phyloP scores from a whole-genome alignment of 1,140 invertebrate species.

The Heliothis virescens region DNA sequence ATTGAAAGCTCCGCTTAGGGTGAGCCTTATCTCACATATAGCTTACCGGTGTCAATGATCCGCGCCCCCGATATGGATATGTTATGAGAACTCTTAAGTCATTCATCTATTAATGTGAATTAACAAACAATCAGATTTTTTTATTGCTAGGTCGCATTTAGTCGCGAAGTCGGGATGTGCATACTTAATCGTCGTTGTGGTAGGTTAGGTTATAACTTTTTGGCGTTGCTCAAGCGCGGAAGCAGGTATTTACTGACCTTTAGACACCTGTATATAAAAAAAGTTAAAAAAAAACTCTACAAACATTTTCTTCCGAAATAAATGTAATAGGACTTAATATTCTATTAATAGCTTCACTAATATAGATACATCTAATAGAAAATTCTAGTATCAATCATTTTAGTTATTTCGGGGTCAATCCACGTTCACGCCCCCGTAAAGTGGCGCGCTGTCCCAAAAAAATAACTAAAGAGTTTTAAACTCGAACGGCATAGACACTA shows the following conservation, averaged over 20 bases:
- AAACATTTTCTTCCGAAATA: too few species aligned
- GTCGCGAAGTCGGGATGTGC: background rate
- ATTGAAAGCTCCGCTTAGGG: slow-evolving; percentile 38
- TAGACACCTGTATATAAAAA: too few species aligned
- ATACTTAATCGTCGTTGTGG: background rate
- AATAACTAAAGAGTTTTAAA: background rate
- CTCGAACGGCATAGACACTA: background rate
- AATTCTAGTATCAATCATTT: slow-evolving; percentile 10
- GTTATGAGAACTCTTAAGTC: slow-evolving; percentile 5
- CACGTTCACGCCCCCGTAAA: background rate
- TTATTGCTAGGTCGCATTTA: background rate
- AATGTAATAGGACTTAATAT: too few species aligned
- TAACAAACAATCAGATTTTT: background rate
- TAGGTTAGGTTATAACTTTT: background rate
- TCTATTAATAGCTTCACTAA: background rate
- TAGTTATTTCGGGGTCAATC: background rate
- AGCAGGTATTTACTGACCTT: background rate
- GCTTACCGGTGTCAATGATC: slow-evolving; percentile 39
- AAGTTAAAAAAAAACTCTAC: too few species aligned
- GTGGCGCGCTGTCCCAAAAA: slow-evolving; percentile 1
- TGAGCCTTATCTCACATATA: slow-evolving; percentile 44
- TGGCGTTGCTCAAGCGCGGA: background rate
- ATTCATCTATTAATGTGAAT: background rate
- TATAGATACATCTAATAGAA: background rate
- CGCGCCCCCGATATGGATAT: slow-evolving; percentile 19